phyloP scores from a whole-genome alignment of 1,140 invertebrate genomes.

The Lucilia cuprina region DNA sequence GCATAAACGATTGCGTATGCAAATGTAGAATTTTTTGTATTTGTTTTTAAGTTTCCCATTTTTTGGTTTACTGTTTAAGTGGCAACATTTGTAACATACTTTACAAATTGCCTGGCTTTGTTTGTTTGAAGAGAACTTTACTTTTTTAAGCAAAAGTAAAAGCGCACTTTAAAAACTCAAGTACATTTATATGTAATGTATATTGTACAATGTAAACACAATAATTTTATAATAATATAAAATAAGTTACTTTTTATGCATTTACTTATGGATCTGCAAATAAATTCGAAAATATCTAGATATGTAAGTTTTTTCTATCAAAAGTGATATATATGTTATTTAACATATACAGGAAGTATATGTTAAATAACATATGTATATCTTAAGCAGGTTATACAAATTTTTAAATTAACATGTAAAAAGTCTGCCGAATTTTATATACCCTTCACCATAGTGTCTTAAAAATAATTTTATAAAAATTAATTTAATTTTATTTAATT shows the following conservation, averaged over 20 bases:
- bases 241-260: background rate
- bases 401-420: no score
- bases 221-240: background rate
- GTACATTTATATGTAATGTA: background rate
- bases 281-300: no score
- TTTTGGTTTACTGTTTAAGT: background rate
- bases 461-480: no score
- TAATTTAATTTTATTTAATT: no score
- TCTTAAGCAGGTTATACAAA: no score
- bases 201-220: background rate
- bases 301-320: no score
- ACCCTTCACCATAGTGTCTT: no score
- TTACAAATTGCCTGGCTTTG: background rate
- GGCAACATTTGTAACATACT: constrained; percentile 10
- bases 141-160: background rate
- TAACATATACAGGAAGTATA: no score
- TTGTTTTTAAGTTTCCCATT: background rate
- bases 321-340: no score
- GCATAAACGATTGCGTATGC: background rate
- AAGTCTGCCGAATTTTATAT: no score
- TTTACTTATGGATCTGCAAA: background rate
- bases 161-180: constrained; percentile 5
- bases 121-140: constrained; percentile 7
- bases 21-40: background rate
- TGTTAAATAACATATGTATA: no score